Percentiles rank a stretch among this genome's conserved stretches.
phyloP scores from a whole-genome alignment of 1,140 invertebrate species.

The Phymorhynchus buccinoides region DNA sequence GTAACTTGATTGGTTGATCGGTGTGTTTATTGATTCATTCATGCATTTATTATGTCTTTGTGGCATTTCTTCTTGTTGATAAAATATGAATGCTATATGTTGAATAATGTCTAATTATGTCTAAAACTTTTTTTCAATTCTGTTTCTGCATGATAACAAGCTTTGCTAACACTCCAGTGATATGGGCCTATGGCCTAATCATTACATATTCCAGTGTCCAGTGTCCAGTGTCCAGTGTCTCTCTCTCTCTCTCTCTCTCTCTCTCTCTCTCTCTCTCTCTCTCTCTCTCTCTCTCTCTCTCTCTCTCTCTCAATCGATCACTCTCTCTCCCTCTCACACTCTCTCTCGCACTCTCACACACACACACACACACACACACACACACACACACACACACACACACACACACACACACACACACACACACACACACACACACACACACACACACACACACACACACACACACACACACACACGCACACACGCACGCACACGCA shows the following conservation, averaged over 20 bases:
- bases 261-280: neutral
- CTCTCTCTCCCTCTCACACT: neutral
- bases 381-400: neutral
- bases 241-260: neutral
- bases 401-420: slow-evolving; percentile 14
- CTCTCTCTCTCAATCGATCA: neutral
- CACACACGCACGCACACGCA: neutral
- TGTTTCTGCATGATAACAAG: too few relatives aligned
- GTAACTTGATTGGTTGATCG: too few relatives aligned
- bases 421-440: neutral
- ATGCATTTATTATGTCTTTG: too few relatives aligned
- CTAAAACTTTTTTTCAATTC: too few relatives aligned
- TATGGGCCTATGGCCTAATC: too few relatives aligned
- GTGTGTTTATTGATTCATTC: too few relatives aligned
- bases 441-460: neutral
- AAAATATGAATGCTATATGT: too few relatives aligned
- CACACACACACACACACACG: neutral
- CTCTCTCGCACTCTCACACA: neutral
- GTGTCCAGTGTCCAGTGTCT: too few relatives aligned
- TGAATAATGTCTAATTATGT: too few relatives aligned
- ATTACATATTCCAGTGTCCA: too few relatives aligned
- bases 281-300: neutral
- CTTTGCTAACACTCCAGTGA: too few relatives aligned
- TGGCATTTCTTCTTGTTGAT: too few relatives aligned
- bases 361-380: slow-evolving; percentile 10